Percentiles rank a stretch among this genome's conserved stretches.
phyloP scores from a whole-genome alignment of 2,113 vertebrate genomes.

The Sphaerodactylus townsendi region DNA sequence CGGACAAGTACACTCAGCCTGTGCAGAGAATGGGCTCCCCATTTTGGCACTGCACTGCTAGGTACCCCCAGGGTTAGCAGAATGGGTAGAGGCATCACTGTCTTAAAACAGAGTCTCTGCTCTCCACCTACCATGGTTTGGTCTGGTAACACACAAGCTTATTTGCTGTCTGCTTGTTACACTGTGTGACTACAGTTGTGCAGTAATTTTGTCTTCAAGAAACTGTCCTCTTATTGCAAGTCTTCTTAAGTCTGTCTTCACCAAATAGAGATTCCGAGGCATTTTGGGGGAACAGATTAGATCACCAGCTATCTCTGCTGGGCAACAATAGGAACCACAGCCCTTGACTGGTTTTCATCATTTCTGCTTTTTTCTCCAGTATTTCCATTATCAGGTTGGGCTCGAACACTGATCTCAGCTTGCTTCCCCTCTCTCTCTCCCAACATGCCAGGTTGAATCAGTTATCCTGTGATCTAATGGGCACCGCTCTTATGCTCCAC shows the following conservation, averaged over 20 bases:
- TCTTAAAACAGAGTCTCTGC: no score
- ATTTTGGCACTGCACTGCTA: no score
- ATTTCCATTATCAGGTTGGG: background rate
- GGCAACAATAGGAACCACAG: background rate
- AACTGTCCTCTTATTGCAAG: background rate
- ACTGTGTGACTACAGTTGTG: background rate
- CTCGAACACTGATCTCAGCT: background rate
- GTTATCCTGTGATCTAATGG: constrained; percentile 56
- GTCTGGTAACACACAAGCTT: no score
- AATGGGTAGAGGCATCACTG: no score
- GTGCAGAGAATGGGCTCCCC: no score
- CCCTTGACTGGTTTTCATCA: background rate
- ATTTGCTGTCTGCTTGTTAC: background rate
- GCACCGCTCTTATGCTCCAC: constrained; percentile 46
- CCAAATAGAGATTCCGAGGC: background rate
- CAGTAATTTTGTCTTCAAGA: background rate
- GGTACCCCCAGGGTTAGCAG: no score
- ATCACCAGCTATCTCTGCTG: background rate
- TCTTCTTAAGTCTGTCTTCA: background rate
- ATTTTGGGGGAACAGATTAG: background rate
- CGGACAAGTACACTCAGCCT: no score
- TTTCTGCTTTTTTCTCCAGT: background rate
- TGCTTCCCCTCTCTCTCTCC: constrained; percentile 15
- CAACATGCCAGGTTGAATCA: constrained; percentile 60
- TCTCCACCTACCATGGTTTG: no score